Conservation (phyloP, 2,888 invertebrate species). For the Nephrotoma guestfalica region DNA sequence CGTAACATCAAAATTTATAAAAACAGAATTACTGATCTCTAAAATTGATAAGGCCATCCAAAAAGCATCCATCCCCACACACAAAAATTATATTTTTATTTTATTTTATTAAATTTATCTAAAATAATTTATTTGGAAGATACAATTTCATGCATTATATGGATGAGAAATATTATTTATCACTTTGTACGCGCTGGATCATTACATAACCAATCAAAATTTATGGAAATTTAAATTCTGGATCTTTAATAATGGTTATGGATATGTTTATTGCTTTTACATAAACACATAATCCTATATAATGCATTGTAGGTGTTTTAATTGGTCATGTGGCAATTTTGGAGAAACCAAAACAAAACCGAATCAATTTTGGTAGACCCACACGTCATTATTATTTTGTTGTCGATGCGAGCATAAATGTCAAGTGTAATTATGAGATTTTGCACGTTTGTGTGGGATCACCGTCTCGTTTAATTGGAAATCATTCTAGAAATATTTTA, state of each 20-base stretch:
- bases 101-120: not conserved
- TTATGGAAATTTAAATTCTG: not conserved
- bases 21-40: not conserved
- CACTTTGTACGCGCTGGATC: not conserved
- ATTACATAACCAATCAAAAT: not conserved
- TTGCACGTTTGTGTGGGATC: not conserved
- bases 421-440: not conserved
- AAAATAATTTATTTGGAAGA: not conserved
- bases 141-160: not conserved
- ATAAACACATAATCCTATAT: not conserved
- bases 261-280: not conserved
- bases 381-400: not conserved
- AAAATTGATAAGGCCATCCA: not conserved
- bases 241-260: not conserved
- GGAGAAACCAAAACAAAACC: not conserved
- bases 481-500: too few relatives aligned
- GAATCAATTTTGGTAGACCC: not conserved
- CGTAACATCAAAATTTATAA: not conserved
- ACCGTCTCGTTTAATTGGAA: not conserved
- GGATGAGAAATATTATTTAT: not conserved
- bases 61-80: not conserved
- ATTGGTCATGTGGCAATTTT: not conserved
- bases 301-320: not conserved
- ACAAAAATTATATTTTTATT: not conserved
- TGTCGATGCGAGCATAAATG: not conserved